These are phyloP conservation scores for Panthera leo DNA, from an alignment of 2,113 vertebrate genomes.

Conservation along the genomic window DNA sequence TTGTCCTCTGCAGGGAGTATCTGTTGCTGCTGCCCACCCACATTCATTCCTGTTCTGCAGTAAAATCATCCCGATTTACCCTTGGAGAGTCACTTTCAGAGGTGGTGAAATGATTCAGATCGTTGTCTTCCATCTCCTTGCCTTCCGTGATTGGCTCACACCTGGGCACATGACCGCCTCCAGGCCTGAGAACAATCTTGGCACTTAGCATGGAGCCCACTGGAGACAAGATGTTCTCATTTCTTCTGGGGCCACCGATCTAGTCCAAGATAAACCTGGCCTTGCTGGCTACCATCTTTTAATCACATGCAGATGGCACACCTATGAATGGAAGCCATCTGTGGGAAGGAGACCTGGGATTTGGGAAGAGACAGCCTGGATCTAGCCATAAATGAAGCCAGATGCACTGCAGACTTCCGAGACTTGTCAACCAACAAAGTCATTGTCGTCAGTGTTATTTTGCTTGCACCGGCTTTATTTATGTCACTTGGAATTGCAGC, in stretches of 20 bases:
- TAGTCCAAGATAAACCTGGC: background rate
- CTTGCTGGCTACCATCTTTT: background rate
- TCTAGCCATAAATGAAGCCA: background rate
- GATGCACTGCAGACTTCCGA: background rate
- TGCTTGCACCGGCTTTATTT: background rate
- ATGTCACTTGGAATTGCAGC: background rate
- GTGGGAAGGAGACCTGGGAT: background rate
- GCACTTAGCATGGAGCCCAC: background rate
- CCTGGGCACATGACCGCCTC: background rate
- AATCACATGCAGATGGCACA: fast-evolving
- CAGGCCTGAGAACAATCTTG: background rate
- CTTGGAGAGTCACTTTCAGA: background rate
- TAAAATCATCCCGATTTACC: background rate
- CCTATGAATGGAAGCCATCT: background rate
- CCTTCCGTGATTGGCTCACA: background rate
- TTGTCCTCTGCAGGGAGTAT: background rate
- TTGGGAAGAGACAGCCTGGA: background rate
- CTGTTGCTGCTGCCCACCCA: background rate
- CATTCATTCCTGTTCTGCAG: background rate
- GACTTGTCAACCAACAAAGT: background rate
- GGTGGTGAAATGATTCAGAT: too few species aligned
- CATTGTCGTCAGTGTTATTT: background rate
- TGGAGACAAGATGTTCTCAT: background rate
- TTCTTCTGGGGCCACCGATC: background rate
- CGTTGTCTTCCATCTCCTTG: too few species aligned